These are phyloP conservation scores for Nibea coibor DNA, from an alignment of 2,113 vertebrate species.

Conservation along the genomic window DNA sequence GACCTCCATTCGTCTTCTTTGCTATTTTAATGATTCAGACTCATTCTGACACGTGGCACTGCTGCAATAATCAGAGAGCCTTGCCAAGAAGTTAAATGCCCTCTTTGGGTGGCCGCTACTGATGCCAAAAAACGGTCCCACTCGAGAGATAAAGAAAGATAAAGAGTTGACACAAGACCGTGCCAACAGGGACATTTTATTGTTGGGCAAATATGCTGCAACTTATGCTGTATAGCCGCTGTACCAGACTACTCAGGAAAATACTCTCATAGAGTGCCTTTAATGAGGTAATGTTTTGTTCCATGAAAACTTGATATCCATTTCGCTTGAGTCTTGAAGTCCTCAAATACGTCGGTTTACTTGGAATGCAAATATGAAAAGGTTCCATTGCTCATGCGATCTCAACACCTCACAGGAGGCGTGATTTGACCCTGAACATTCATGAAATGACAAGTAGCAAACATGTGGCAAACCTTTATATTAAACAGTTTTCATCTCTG, in stretches of 20 bases:
- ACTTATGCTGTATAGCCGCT: no score
- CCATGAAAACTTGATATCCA: no score
- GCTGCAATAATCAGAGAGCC: slow-evolving; percentile 33
- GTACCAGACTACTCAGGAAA: neutral
- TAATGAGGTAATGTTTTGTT: neutral
- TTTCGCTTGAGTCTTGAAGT: no score
- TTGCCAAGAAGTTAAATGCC: slow-evolving; percentile 18
- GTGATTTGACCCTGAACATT: neutral
- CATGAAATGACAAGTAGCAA: neutral
- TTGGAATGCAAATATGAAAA: neutral
- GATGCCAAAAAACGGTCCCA: neutral
- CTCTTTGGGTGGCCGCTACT: neutral
- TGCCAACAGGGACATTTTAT: neutral
- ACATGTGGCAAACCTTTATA: neutral
- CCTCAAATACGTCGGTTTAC: neutral
- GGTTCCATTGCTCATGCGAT: neutral
- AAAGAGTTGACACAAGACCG: neutral
- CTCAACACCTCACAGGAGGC: neutral
- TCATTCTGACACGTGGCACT: slow-evolving; percentile 38
- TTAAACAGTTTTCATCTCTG: neutral
- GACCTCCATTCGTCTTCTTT: slow-evolving; percentile 58
- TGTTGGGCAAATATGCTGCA: neutral
- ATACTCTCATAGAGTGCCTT: neutral
- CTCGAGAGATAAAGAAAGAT: neutral
- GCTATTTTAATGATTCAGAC: slow-evolving; percentile 39